Evolutionary conservation across 2,888 invertebrate genomes (phyloP).

Genomic region (Endotricha flammealis): DNA sequence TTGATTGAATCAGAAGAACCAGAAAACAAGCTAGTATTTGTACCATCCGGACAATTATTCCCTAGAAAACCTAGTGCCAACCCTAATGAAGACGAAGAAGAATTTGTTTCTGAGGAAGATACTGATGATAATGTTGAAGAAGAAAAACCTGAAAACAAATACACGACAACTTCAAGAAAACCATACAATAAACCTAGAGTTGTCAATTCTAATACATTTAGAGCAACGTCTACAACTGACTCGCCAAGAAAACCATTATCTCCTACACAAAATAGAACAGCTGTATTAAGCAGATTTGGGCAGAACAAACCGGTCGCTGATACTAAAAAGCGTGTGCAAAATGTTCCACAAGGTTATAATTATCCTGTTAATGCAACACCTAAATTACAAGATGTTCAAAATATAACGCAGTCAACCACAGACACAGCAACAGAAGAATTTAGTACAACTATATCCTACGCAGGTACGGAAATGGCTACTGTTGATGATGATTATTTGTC

Average conservation of each 20-base stretch:
- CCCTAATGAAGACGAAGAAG: constrained; percentile 31
- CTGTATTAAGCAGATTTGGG: constrained; percentile 45
- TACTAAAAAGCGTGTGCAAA: constrained; percentile 61
- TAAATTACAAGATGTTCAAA: constrained; percentile 18
- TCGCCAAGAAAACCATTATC: constrained; percentile 42
- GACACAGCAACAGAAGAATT: constrained; percentile 31
- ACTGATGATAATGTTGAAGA: constrained; percentile 40
- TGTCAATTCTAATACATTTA: constrained; percentile 64
- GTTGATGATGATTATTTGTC: constrained; percentile 62
- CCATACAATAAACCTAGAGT: constrained; percentile 53
- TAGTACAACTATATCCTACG: constrained; percentile 32
- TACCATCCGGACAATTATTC: constrained; percentile 63
- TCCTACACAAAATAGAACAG: constrained; percentile 48
- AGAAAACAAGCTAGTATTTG: constrained; percentile 59
- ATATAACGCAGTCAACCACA: constrained; percentile 22
- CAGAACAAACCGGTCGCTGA: constrained; percentile 45
- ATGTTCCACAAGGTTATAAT: constrained; percentile 60
- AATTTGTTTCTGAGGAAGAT: constrained; percentile 29
- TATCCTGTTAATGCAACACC: constrained; percentile 26
- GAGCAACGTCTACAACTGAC: constrained; percentile 63
- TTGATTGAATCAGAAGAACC: constrained; percentile 48
- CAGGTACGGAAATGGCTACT: constrained; percentile 37
- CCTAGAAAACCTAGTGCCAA: constrained; percentile 54
- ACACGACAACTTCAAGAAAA: constrained; percentile 45
- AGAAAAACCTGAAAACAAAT: constrained; percentile 30